Evolutionary conservation across 2,888 invertebrate species (phyloP).

Genomic region (Tetramorium bicarinatum): DNA sequence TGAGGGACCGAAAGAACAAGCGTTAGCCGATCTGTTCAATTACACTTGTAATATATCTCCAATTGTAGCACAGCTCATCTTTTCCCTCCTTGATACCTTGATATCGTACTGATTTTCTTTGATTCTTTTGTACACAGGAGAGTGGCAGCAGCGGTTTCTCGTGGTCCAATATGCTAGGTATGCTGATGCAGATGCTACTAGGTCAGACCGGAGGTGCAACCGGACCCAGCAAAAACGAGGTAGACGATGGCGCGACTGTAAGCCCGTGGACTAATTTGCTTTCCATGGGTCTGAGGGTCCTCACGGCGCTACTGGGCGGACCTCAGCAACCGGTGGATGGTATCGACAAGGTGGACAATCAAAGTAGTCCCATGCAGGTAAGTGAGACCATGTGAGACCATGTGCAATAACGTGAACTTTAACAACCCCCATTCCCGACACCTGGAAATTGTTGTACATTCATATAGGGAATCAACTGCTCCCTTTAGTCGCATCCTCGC

Average conservation of each 20-base stretch:
- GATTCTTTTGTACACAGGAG: conserved; percentile 75
- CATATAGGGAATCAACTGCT: conserved; percentile 11
- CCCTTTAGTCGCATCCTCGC: conserved; percentile 39
- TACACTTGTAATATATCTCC: background rate
- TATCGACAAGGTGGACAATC: conserved; percentile 96
- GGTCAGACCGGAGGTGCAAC: conserved; percentile 89
- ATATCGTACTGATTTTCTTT: background rate
- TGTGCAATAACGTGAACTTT: background rate
- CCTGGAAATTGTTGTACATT: conserved; percentile 56
- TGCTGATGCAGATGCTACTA: conserved; percentile 96
- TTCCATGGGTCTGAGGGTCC: conserved; percentile 94
- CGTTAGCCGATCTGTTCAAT: background rate
- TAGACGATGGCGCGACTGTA: conserved; percentile 89
- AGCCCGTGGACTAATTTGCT: conserved; percentile 96
- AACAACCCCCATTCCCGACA: background rate
- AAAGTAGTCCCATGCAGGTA: conserved; percentile 96
- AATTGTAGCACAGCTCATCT: background rate
- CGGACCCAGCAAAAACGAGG: conserved; percentile 94
- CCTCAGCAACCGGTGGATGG: conserved; percentile 91
- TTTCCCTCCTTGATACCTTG: background rate
- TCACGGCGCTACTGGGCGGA: conserved; percentile 93
- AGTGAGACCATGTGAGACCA: conserved; percentile 52
- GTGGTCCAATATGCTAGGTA: conserved; percentile 95
- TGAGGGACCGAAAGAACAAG: background rate
- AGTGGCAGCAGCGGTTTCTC: conserved; percentile 91